phyloP scores from a whole-genome alignment of 2,113 vertebrate genomes.

The Embiotoca jacksoni region DNA sequence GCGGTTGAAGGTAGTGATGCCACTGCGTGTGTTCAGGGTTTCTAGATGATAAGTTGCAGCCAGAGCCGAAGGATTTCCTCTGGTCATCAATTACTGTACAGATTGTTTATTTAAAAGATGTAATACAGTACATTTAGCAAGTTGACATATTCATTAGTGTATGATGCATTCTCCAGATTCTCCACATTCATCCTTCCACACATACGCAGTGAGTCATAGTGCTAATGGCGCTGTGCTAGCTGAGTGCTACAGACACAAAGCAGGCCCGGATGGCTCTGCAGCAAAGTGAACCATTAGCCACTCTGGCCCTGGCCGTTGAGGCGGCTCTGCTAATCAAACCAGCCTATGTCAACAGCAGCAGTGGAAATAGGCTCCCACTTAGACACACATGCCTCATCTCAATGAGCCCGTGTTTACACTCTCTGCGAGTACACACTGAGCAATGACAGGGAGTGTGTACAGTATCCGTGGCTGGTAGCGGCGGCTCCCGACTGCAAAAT shows the following conservation, averaged over 20 bases:
- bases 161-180: constrained; percentile 41
- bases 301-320: constrained; percentile 22
- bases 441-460: constrained; percentile 39
- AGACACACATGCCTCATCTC: constrained; percentile 43
- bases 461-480: constrained; percentile 46
- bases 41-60: not conserved
- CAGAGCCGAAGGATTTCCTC: no score
- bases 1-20: not conserved
- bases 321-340: constrained; percentile 59
- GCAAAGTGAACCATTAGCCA: constrained; percentile 67
- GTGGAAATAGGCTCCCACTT: constrained; percentile 61
- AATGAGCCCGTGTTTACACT: constrained; percentile 60
- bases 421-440: constrained; percentile 26
- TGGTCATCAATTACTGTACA: constrained; percentile 11
- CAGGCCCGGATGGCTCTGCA: constrained; percentile 45
- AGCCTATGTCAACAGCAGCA: constrained; percentile 64
- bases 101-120: constrained; percentile 38
- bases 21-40: not conserved
- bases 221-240: constrained; percentile 42
- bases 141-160: constrained; percentile 41
- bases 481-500: not conserved
- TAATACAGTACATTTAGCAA: constrained; percentile 29
- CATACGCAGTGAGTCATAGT: not conserved
- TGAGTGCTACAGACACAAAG: constrained; percentile 60
- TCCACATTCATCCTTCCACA: constrained; percentile 37